Evolutionary conservation across 2,888 invertebrate species (phyloP).

Genomic region (Aricia artaxerxes): DNA sequence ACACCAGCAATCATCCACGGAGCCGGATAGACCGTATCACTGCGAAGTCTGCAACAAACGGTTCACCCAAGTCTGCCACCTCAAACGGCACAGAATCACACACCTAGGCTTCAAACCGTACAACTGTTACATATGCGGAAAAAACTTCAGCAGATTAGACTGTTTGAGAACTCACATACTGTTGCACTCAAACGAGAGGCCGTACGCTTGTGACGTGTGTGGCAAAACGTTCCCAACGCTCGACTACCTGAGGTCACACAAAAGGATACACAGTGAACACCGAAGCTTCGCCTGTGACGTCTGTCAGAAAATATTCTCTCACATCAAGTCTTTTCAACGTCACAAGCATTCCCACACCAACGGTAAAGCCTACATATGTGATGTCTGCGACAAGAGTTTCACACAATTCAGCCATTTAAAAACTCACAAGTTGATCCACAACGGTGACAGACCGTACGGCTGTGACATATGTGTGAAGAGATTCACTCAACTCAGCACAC

Average conservation of each 20-base stretch:
- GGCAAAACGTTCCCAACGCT: not conserved
- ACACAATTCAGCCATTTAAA: not conserved
- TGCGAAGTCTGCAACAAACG: conserved; percentile 23
- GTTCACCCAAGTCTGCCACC: conserved; percentile 10
- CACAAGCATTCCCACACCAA: conserved; percentile 14
- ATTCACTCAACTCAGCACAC: not conserved
- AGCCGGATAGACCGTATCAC: not conserved
- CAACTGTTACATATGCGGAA: not conserved
- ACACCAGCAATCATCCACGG: not conserved
- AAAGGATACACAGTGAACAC: not conserved
- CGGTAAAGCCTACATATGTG: conserved; percentile 18
- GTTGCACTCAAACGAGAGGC: not conserved
- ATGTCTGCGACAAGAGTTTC: conserved; percentile 10
- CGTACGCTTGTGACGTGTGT: conserved; percentile 19
- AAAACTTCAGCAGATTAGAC: not conserved
- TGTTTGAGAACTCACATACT: not conserved
- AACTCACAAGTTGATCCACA: conserved; percentile 6
- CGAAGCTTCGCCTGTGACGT: not conserved
- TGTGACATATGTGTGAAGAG: not conserved
- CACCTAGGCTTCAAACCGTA: conserved; percentile 4
- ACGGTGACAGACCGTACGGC: not conserved
- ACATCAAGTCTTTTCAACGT: not conserved
- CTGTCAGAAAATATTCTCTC: not conserved
- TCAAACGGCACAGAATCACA: conserved; percentile 6
- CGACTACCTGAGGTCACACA: conserved; percentile 8